Evolutionary conservation across 2,113 vertebrate species (phyloP).

Genomic region (Hemiprocne comata): DNA sequence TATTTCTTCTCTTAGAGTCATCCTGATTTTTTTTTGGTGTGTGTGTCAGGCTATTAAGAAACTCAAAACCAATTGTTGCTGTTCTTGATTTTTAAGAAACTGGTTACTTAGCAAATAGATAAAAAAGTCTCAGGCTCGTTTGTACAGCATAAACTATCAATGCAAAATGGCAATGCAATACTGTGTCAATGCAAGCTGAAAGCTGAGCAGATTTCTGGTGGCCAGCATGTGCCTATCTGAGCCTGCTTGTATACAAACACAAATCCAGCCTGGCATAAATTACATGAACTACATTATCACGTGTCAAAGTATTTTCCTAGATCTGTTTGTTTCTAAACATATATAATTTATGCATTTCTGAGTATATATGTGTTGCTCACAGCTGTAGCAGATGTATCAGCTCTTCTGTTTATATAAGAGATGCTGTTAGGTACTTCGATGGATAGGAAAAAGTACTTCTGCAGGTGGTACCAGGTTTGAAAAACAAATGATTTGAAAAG

Average conservation of each 20-base stretch:
- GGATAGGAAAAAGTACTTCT: neutral
- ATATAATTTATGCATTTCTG: neutral
- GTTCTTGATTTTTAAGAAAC: neutral
- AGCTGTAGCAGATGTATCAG: neutral
- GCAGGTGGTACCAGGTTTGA: neutral
- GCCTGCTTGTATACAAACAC: neutral
- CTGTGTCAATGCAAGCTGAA: neutral
- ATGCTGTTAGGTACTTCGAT: neutral
- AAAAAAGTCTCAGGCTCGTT: neutral
- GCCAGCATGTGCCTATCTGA: accelerated
- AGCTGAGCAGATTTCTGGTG: neutral
- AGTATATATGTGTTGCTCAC: neutral
- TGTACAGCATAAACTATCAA: neutral
- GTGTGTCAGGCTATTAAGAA: neutral
- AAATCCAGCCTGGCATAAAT: neutral
- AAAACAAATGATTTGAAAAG: neutral
- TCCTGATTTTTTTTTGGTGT: neutral
- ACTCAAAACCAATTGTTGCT: neutral
- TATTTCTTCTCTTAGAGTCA: neutral
- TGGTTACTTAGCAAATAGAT: neutral
- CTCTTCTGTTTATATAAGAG: neutral
- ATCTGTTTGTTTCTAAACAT: neutral
- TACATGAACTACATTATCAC: neutral
- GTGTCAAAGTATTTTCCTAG: neutral
- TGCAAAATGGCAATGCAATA: neutral